Base-by-base conservation (phyloP, 2,113 vertebrate species). In the Zosterops japonicus region DNA sequence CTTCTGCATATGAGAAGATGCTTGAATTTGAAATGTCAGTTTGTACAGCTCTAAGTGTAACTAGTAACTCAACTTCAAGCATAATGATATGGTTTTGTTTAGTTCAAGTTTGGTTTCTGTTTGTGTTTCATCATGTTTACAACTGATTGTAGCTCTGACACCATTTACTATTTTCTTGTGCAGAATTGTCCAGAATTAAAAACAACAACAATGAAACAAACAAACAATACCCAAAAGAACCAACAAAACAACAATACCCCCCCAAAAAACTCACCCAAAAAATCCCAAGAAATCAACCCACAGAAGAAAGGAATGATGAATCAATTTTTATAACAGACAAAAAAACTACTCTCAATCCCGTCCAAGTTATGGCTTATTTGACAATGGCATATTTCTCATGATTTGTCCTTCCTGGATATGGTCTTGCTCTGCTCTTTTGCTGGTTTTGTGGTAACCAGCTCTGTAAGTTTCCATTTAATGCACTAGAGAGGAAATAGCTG, bases 381-480 rank as follows among this genome's bases (percentile, higher is more conserved):
- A 87, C 33, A 65, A 59, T 75, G 72, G 41, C 55, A 49, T 78
- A 59, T 84, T 82, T 78, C 75, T 92, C 35, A 39, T 36, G 60
- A 79, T 85, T 52, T 91, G 31, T 79, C 70, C 70, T 95, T 96
- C 67, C 77, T 87, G 63, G 33, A 57, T 74, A 6, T 46, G 41
- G 16, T 89, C 36, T 81, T 83, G 41, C 60, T 92, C 69, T 44
- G 63, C 57, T 83, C 35, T 60, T 27, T 90, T 96, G 94, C 96
- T 98, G 97, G 96, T 97, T 98, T 97, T 96, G 95, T 97, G 97
- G 98, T 97, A 97, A 74, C 78, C 90, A 96, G 71, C 91, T 97
- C 97, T 97, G 96, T 97, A 97, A 96, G 52, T 93, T 96, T 98
- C 96, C 93, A 96, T 93, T 95, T 97, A 93, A 91, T 91, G 92